Evolutionary conservation across 1,140 invertebrate genomes (phyloP).

Genomic region (Apis laboriosa): DNA sequence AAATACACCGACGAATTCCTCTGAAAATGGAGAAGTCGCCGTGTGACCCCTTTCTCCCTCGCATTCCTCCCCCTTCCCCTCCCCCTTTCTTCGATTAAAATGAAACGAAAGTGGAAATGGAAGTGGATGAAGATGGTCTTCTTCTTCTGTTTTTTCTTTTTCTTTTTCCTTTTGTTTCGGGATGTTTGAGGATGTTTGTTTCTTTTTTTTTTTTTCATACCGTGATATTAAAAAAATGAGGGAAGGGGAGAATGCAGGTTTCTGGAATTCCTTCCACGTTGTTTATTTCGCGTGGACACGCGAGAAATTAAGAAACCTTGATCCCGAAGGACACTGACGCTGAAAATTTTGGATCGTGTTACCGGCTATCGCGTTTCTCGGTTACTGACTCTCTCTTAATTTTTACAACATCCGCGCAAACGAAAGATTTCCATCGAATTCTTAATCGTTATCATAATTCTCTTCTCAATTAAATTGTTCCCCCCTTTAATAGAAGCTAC

Average conservation of each 20-base stretch:
- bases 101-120: too few relatives aligned
- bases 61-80: not conserved
- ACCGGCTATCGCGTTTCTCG: constrained; percentile 25
- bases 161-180: too few relatives aligned
- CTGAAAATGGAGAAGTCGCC: not conserved
- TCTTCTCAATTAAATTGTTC: too few relatives aligned
- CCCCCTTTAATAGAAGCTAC: too few relatives aligned
- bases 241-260: not conserved
- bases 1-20: constrained; percentile 5
- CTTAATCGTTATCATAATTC: too few relatives aligned
- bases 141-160: too few relatives aligned
- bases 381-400: constrained; percentile 24
- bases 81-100: not conserved
- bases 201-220: not conserved
- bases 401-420: not conserved
- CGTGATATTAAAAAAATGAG: not conserved
- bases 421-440: not conserved
- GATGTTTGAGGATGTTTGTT: too few relatives aligned
- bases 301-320: constrained; percentile 23
- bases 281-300: not conserved
- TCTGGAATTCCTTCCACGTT: not conserved
- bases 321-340: not conserved
- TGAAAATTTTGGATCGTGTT: constrained; percentile 31
- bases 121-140: too few relatives aligned
- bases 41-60: constrained; percentile 20